Evolutionary conservation across 2,113 vertebrate species (phyloP), one percentile per base, ranked within the genome.

Genomic region (Grus americana): DNA sequence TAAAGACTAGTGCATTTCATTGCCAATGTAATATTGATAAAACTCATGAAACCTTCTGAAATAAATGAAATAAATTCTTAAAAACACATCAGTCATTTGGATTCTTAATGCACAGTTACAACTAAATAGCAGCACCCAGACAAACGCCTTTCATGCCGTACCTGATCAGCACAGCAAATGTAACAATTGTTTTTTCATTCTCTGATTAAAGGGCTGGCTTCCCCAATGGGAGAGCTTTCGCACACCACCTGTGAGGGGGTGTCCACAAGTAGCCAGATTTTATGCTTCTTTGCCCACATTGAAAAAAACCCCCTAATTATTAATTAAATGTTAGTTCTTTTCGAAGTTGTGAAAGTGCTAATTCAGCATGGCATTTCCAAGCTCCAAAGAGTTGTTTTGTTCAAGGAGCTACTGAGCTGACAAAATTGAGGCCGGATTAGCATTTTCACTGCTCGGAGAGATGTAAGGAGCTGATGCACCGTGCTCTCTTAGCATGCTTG

Each of bases 91-190:
- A 12, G 4, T 11, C 4, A 0, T 42, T 52, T 24, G 50, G 49
- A 2, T 76, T 5, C 19, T 76, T 65, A 36, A 6, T 27, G 23
- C 3, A 10, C 3, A 11, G 17, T 21, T 49, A 1, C 29, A 24
- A 11, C 12, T 34, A 6, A 75, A 21, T 12, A 44, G 32, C 52
- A 42, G 44, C 47, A 9, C 7, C n/a, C 5, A 3, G n/a, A 46
- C 10, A 5, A 10, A 10, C 0, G 0, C 2, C 23, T 20, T 65
- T 49, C 15, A 2, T 29, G 29, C 24, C 46, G 5, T 22, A 12
- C 76, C 40, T 36, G 14, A 24, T 12, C 42, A 29, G 40, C 18
- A 24, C 61, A 63, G 23, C 14, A 52, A 36, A 55, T 15, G 32
- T 1, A 34, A 7, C 2, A 5, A 3, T 11, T 36, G 38, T 66